phyloP scores from a whole-genome alignment of 2,888 invertebrate species.

The Cybosia mesomella region DNA sequence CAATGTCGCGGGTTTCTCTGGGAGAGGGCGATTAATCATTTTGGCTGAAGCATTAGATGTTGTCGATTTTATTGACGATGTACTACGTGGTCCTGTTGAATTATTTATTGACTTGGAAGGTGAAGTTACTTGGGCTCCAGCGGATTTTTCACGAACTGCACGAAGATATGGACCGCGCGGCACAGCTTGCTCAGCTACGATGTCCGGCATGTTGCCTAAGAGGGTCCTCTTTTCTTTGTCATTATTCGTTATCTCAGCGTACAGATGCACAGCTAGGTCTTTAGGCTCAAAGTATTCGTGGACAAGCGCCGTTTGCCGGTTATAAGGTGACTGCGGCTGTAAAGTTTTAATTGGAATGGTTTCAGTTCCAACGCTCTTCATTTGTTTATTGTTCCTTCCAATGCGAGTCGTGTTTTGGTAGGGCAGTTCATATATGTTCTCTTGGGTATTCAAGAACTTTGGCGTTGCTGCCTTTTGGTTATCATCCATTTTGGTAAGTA shows the following conservation, averaged over 20 bases:
- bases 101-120: conserved; percentile 57
- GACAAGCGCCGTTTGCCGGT: conserved; percentile 74
- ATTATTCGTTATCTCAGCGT: conserved; percentile 87
- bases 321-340: conserved; percentile 81
- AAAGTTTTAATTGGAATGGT: conserved; percentile 88
- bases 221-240: conserved; percentile 71
- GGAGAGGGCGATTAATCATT: conserved; percentile 90
- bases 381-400: conserved; percentile 76
- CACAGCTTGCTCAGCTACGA: conserved; percentile 74
- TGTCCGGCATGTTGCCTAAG: conserved; percentile 77
- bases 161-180: conserved; percentile 88
- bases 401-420: conserved; percentile 79
- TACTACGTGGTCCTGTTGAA: conserved; percentile 54
- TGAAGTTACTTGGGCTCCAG: conserved; percentile 47
- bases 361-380: conserved; percentile 86
- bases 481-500: conserved; percentile 91
- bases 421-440: conserved; percentile 89
- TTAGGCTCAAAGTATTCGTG: conserved; percentile 86
- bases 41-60: conserved; percentile 81
- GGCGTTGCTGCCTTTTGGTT: conserved; percentile 85
- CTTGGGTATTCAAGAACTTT: conserved; percentile 61
- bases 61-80: conserved; percentile 64
- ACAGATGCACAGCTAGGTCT: conserved; percentile 87
- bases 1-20: conserved; percentile 85
- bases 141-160: conserved; percentile 87